Conservation (phyloP, 1,140 invertebrate species). For the Papilio dardanus region DNA sequence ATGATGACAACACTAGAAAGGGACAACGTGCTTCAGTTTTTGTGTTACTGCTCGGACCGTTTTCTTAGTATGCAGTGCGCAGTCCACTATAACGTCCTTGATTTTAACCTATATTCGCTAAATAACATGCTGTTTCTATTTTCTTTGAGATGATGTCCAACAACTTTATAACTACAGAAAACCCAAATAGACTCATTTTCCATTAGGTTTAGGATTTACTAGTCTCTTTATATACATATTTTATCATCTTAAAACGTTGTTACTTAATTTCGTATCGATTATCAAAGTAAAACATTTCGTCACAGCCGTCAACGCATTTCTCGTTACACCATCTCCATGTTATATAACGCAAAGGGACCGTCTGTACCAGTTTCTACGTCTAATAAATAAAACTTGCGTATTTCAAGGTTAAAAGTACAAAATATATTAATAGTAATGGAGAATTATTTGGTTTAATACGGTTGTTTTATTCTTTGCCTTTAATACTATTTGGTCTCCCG, state of each 20-base stretch:
- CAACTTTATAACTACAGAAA: neutral
- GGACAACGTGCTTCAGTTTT: no score
- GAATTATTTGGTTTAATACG: no score
- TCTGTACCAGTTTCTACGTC: slow-evolving; percentile 4
- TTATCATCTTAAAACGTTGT: neutral
- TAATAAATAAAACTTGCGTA: neutral
- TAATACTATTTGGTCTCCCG: no score
- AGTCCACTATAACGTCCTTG: no score
- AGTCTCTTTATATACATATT: no score
- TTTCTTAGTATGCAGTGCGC: no score
- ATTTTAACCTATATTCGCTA: no score
- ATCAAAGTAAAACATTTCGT: slow-evolving; percentile 18
- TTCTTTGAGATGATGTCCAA: no score
- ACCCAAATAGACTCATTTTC: neutral
- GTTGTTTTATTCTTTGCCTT: neutral
- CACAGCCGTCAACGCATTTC: slow-evolving; percentile 12
- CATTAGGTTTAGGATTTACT: neutral
- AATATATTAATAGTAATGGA: neutral
- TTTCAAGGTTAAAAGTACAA: neutral
- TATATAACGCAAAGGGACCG: slow-evolving; percentile 1
- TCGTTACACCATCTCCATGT: slow-evolving; percentile 19
- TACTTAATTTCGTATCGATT: slow-evolving; percentile 10
- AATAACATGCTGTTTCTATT: no score
- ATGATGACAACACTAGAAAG: no score
- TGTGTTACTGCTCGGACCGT: no score